Percentiles rank a stretch among this genome's conserved stretches.
phyloP scores from a whole-genome alignment of 1,140 invertebrate genomes.

The Psix sp. region DNA sequence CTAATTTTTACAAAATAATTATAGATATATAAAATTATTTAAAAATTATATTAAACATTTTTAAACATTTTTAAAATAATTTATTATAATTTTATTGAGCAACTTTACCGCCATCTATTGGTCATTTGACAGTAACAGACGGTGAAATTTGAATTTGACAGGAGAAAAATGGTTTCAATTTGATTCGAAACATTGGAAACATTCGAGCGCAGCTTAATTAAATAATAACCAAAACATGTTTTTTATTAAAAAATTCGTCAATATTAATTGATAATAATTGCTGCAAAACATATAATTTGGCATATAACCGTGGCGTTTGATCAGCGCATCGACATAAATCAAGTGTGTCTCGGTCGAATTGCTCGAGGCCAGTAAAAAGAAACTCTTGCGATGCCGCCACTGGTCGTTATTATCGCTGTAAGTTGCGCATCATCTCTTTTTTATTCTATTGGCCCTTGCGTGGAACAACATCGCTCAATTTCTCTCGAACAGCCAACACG shows the following conservation, averaged over 20 bases:
- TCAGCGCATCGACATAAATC: slow-evolving; percentile 48
- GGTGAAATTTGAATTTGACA: too few relatives aligned
- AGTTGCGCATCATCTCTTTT: slow-evolving; percentile 38
- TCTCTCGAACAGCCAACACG: slow-evolving; percentile 36
- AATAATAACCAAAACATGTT: slow-evolving; percentile 41
- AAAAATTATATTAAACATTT: too few relatives aligned
- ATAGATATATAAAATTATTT: too few relatives aligned
- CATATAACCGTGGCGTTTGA: slow-evolving; percentile 35
- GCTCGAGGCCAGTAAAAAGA: slow-evolving; percentile 42
- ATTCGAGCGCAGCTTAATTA: too few relatives aligned
- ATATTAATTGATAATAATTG: slow-evolving; percentile 49
- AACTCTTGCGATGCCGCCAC: slow-evolving; percentile 49
- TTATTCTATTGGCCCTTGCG: slow-evolving; percentile 50
- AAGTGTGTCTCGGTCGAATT: slow-evolving; percentile 27
- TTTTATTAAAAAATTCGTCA: slow-evolving; percentile 32
- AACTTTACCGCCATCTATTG: too few relatives aligned
- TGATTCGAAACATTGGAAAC: too few relatives aligned
- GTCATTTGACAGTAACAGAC: too few relatives aligned
- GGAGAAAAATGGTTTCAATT: too few relatives aligned
- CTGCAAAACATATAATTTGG: slow-evolving; percentile 40
- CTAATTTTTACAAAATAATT: too few relatives aligned
- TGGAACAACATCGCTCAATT: slow-evolving; percentile 36
- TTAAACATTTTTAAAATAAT: too few relatives aligned
- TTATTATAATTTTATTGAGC: too few relatives aligned
- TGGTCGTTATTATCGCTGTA: slow-evolving; percentile 56